Evolutionary conservation across 1,140 invertebrate genomes (phyloP).

Genomic region (Hesperophylax magnus): DNA sequence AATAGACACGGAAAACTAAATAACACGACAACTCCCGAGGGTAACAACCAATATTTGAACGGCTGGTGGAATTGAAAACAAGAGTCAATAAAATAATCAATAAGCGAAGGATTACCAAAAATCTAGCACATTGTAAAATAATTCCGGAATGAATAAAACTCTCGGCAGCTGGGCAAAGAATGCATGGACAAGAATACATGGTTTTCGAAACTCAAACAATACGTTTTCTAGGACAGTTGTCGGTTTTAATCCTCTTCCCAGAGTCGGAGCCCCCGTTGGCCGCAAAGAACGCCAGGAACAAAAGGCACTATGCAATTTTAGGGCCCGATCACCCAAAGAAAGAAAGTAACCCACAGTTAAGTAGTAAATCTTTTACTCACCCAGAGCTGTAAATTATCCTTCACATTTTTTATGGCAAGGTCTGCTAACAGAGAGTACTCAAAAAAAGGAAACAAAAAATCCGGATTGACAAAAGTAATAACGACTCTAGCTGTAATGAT

Average conservation of each 20-base stretch:
- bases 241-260: not conserved
- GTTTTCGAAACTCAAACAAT: not conserved
- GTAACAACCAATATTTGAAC: no score
- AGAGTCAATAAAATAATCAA: not conserved
- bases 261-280: constrained; percentile 13
- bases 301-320: constrained; percentile 53
- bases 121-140: not conserved
- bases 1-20: no score
- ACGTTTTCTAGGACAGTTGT: constrained; percentile 25
- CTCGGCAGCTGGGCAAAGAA: not conserved
- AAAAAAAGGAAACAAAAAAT: constrained; percentile 32
- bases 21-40: no score
- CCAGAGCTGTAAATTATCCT: constrained; percentile 45
- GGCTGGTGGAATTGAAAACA: no score
- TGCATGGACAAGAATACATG: not conserved
- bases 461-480: constrained; percentile 46
- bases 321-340: constrained; percentile 41
- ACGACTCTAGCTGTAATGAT: constrained; percentile 46
- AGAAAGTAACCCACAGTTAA: constrained; percentile 53
- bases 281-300: constrained; percentile 45
- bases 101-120: not conserved
- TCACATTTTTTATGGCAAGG: constrained; percentile 50
- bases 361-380: constrained; percentile 49
- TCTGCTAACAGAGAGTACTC: constrained; percentile 20
- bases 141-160: not conserved